These are phyloP conservation scores for Cyanoliseus patagonus DNA, from an alignment of 2,113 vertebrate genomes.

Conservation along the genomic window DNA sequence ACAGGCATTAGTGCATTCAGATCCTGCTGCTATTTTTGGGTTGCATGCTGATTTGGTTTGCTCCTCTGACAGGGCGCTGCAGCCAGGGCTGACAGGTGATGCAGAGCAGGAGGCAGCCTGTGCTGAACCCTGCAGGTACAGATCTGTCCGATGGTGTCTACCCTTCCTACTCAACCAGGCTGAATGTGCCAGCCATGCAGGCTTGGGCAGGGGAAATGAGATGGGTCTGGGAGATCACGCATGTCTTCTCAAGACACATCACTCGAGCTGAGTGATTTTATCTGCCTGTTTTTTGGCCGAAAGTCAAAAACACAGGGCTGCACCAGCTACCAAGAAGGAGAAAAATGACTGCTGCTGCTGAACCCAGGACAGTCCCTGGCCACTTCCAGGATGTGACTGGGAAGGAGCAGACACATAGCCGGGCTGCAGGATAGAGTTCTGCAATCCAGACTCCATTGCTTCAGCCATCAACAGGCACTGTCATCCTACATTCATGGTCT, in stretches of 20 bases:
- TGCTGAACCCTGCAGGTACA: rapidly evolving
- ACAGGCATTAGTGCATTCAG: not conserved
- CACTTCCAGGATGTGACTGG: not conserved
- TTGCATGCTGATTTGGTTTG: not conserved
- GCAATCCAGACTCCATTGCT: rapidly evolving
- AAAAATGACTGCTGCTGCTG: too few species aligned
- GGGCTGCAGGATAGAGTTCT: not conserved
- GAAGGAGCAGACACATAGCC: not conserved
- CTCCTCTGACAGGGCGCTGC: not conserved
- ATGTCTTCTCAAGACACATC: not conserved
- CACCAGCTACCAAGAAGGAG: too few species aligned
- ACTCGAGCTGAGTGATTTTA: not conserved
- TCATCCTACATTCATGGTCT: not conserved
- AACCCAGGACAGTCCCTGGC: too few species aligned
- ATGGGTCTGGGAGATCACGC: not conserved
- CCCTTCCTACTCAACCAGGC: not conserved
- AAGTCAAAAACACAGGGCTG: too few species aligned
- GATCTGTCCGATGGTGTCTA: not conserved
- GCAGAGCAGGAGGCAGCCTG: not conserved
- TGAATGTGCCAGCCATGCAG: not conserved
- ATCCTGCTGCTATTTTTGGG: not conserved
- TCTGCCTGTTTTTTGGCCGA: not conserved
- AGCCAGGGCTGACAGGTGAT: not conserved
- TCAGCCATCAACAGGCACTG: not conserved
- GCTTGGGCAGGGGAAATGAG: not conserved